Percentiles rank a stretch among this genome's conserved stretches.
These are phyloP conservation scores for Morphnarchus princeps DNA, from an alignment of 2,113 vertebrate genomes.

Conservation along the genomic window DNA sequence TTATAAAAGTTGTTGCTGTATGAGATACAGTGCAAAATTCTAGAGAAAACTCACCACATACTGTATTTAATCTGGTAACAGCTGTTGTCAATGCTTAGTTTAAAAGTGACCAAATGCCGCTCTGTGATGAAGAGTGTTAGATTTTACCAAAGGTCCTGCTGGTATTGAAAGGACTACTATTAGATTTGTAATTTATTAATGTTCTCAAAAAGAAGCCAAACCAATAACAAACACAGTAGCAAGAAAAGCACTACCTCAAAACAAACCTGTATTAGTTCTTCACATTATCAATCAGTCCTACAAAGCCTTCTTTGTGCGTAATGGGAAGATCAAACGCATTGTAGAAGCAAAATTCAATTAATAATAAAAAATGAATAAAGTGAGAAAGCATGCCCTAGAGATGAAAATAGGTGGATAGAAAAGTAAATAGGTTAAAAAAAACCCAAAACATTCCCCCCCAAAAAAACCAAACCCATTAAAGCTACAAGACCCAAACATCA, in stretches of 20 bases:
- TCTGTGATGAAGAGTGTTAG: background rate
- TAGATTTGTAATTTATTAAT: background rate
- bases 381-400: background rate
- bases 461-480: background rate
- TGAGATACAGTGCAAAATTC: background rate
- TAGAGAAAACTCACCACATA: background rate
- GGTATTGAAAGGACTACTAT: background rate
- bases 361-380: background rate
- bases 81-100: background rate
- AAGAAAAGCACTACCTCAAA: background rate
- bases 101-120: background rate
- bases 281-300: background rate
- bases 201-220: background rate
- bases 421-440: background rate
- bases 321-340: background rate
- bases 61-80: background rate
- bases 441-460: fast-evolving
- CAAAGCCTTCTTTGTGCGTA: background rate
- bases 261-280: background rate
- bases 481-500: background rate
- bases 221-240: background rate
- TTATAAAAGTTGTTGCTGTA: background rate
- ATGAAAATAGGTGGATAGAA: background rate
- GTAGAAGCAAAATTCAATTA: background rate
- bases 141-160: background rate